Evolutionary conservation across 1,140 invertebrate genomes (phyloP).

Genomic region (Leguminivora glycinivorella): DNA sequence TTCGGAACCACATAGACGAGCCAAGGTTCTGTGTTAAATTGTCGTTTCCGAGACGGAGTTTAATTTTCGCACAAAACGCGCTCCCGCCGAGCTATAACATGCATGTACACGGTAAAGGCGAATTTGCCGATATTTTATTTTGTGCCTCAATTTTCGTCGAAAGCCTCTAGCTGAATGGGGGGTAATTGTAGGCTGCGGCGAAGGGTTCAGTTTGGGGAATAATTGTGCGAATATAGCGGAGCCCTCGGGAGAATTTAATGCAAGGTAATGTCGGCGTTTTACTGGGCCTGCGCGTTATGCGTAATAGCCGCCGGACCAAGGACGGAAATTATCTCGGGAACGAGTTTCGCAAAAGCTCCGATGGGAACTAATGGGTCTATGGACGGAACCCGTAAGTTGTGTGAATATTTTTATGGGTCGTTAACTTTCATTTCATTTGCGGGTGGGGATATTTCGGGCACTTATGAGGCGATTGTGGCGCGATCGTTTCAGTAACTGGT

Average conservation of each 20-base stretch:
- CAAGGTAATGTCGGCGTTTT: constrained; percentile 67
- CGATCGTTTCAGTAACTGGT: constrained; percentile 7
- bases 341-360: constrained; percentile 71
- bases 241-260: constrained; percentile 72
- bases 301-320: constrained; percentile 65
- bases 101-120: constrained; percentile 58
- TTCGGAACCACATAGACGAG: too few relatives aligned
- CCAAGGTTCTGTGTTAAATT: neutral
- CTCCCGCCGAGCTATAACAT: constrained; percentile 37
- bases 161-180: constrained; percentile 65
- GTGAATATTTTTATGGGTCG: constrained; percentile 64
- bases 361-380: constrained; percentile 72
- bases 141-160: constrained; percentile 66
- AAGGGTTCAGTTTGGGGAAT: constrained; percentile 75
- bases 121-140: constrained; percentile 61
- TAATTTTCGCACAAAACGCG: constrained; percentile 41
- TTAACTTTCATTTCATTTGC: constrained; percentile 64
- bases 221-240: constrained; percentile 69
- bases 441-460: constrained; percentile 65
- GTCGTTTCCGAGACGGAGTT: constrained; percentile 29
- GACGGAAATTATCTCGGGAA: constrained; percentile 73
- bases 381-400: constrained; percentile 62
- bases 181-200: constrained; percentile 72
- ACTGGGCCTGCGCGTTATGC: constrained; percentile 58
- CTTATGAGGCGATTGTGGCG: constrained; percentile 23